Evolutionary conservation across 2,888 invertebrate species (phyloP), one percentile per base, ranked within the genome.

Genomic region (Candidula unifasciata): DNA sequence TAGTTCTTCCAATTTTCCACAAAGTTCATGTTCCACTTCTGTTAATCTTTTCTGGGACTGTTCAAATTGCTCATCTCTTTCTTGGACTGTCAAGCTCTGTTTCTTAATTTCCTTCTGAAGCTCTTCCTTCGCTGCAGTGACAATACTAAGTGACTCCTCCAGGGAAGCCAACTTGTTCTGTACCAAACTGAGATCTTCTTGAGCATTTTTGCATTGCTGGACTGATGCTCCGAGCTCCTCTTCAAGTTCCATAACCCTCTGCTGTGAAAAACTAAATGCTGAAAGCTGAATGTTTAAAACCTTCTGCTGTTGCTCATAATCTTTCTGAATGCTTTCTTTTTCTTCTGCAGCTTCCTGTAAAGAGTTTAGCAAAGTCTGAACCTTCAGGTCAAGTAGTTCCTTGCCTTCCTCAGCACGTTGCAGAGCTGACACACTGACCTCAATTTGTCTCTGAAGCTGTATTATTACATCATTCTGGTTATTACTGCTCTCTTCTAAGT

Each of bases 371-470:
- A 81, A 69, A 82, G 71, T n/a, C 54, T 76, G 18, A 79, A 76
- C 82, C 86, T 82, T 60, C 66, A 57, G 80, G 80, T 79, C 74
- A 85, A 52, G 82, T 79, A 64, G 86, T 78, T 76, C 86, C 76
- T 18, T 85, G 84, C 30, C 71, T 68, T 71, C 85, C 69, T 60
- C 37, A 68, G 86, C 86, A 24, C 86, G 81, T 71, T 86, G 81
- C 44, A 54, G 21, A 21, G 16, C 33, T 35, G 1, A 60, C 21
- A 57, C 16, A 5, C 27, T 30, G 5, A 27, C n/a, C 13, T n/a
- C 60, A 60, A 73, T 30, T 10, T 82, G 30, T 0, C 44, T 33
- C 44, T 82, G 57, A 35, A 82, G 64, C 33, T 82, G 57, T 33
- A 2, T n/a, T 8, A 60, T 10, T 5, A 18, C 33, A 30, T 68